A percentile compares a stretch with the other conserved stretches of the same genome.
phyloP scores from a whole-genome alignment of 37 sponge, comb jelly and placozoan genomes.

The Haliclona indistincta region DNA sequence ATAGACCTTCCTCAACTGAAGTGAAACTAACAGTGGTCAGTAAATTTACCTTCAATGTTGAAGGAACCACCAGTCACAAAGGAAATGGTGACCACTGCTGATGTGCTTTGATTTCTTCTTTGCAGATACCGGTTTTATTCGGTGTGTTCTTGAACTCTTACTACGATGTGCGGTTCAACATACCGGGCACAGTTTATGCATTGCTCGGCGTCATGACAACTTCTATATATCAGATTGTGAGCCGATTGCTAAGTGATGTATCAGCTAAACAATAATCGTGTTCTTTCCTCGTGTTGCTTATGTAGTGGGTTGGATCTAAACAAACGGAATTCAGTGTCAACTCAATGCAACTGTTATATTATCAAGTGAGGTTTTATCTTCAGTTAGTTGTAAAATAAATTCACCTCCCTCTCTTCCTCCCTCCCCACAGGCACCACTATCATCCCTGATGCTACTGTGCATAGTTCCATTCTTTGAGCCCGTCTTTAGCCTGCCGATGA shows the following conservation, averaged over 20 bases:
- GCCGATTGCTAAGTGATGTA: neutral
- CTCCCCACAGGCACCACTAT: constrained; percentile 67
- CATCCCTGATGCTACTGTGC: constrained; percentile 53
- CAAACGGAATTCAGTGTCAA: constrained; percentile 72
- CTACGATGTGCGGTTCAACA: constrained; percentile 77
- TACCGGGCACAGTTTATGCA: constrained; percentile 62
- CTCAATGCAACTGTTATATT: constrained; percentile 87
- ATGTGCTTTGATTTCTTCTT: neutral
- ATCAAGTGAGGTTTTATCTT: constrained; percentile 76
- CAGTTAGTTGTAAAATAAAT: neutral
- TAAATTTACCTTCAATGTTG: neutral
- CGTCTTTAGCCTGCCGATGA: constrained; percentile 19
- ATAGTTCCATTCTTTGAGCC: constrained; percentile 78
- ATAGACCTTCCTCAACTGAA: constrained; percentile 19
- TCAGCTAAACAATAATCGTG: neutral
- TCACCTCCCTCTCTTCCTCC: too few relatives aligned
- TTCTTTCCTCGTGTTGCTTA: neutral
- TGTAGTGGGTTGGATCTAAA: constrained; percentile 72
- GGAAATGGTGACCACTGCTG: neutral
- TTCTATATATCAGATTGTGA: constrained; percentile 77
- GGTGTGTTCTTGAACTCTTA: constrained; percentile 76
- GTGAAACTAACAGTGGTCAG: constrained; percentile 65
- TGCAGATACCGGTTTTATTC: constrained; percentile 66
- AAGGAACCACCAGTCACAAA: neutral
- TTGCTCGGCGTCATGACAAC: constrained; percentile 64